Conservation (phyloP, 2,888 invertebrate genomes). For the Cheiracanthium punctorium region DNA sequence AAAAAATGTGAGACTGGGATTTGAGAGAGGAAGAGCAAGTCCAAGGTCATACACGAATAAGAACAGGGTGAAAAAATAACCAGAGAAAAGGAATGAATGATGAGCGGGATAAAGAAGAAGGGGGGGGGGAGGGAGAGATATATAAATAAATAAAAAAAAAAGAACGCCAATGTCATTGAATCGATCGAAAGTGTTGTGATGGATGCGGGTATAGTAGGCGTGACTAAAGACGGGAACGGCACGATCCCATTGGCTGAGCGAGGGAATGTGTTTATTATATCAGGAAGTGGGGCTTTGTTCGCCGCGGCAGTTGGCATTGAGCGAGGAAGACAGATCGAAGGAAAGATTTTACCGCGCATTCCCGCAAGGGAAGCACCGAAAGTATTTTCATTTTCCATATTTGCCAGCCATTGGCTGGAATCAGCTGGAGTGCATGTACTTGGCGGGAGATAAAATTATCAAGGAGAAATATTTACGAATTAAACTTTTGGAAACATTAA, state of each 20-base stretch:
- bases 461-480: not conserved
- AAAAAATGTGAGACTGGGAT: constrained; percentile 35
- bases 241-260: constrained; percentile 9
- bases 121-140: constrained; percentile 28
- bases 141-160: constrained; percentile 31
- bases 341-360: not conserved
- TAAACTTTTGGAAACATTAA: not conserved
- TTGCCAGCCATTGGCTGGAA: not conserved
- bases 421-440: not conserved
- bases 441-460: not conserved
- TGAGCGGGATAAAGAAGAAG: not conserved
- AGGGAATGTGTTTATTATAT: constrained; percentile 32
- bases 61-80: constrained; percentile 16
- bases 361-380: not conserved
- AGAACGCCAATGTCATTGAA: constrained; percentile 39
- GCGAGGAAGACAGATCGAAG: not conserved
- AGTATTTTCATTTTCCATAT: not conserved
- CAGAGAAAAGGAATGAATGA: constrained; percentile 21
- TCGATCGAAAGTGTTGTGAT: constrained; percentile 45
- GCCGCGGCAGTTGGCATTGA: constrained; percentile 4
- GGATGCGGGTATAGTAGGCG: constrained; percentile 31
- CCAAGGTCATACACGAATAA: constrained; percentile 53
- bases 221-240: not conserved
- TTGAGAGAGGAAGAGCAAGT: constrained; percentile 61
- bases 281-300: constrained; percentile 18